Evolutionary conservation across 2,888 invertebrate species (phyloP).

Genomic region (Apoderus coryli): DNA sequence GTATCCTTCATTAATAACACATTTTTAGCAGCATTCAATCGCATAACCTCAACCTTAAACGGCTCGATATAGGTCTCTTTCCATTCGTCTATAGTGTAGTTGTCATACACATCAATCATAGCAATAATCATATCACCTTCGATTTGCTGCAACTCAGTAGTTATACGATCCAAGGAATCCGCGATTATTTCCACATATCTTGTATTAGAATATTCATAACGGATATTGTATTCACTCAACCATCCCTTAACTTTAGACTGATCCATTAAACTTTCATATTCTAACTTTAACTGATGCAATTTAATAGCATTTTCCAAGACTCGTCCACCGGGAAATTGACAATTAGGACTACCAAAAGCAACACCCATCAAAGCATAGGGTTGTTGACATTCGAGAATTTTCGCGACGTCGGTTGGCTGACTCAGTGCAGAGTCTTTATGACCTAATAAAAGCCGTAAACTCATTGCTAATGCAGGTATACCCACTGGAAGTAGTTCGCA

Average conservation of each 20-base stretch:
- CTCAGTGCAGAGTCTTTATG: slow-evolving; percentile 33
- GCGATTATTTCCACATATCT: slow-evolving; percentile 43
- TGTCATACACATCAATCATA: slow-evolving; percentile 42
- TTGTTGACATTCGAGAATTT: slow-evolving; percentile 26
- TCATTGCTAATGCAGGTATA: slow-evolving; percentile 47
- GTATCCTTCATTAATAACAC: slow-evolving; percentile 32
- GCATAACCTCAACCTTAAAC: slow-evolving; percentile 37
- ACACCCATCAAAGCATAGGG: slow-evolving; percentile 27
- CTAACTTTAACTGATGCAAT: slow-evolving; percentile 37
- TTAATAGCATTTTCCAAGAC: slow-evolving; percentile 27
- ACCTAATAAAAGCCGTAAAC: slow-evolving; percentile 34
- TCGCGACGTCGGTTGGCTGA: slow-evolving; percentile 34
- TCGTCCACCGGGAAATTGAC: slow-evolving; percentile 28
- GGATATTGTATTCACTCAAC: slow-evolving; percentile 54
- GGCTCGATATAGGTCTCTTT: slow-evolving; percentile 38
- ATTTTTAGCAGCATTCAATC: slow-evolving; percentile 35
- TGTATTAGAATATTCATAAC: slow-evolving; percentile 48
- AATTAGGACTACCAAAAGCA: slow-evolving; percentile 26
- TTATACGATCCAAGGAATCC: slow-evolving; percentile 35
- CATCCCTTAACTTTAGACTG: slow-evolving; percentile 34
- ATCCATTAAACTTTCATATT: slow-evolving; percentile 35
- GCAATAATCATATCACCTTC: slow-evolving; percentile 37
- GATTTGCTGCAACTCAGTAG: slow-evolving; percentile 34
- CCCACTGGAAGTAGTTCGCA: slow-evolving; percentile 53
- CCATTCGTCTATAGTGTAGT: slow-evolving; percentile 45